Percentiles rank a stretch among this genome's conserved stretches.
phyloP scores from a whole-genome alignment of 2,113 vertebrate genomes.

The Actinemys pallida region DNA sequence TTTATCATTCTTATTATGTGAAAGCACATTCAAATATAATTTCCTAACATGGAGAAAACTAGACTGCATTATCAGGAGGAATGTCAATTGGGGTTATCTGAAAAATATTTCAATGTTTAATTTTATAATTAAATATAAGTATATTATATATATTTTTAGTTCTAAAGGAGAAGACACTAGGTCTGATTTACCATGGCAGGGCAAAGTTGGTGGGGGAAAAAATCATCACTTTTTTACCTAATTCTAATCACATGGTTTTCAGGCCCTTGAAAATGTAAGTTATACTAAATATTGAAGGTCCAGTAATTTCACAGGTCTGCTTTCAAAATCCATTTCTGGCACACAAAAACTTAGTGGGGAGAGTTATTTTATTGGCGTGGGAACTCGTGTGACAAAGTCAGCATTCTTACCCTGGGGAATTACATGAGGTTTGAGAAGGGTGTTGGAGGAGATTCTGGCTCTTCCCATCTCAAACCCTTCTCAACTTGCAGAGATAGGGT shows the following conservation, averaged over 20 bases:
- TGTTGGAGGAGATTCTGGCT: background rate
- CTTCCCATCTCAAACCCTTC: background rate
- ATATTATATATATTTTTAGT: background rate
- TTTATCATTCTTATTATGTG: constrained; percentile 36
- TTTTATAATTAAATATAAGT: background rate
- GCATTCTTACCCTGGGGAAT: background rate
- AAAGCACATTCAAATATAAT: background rate
- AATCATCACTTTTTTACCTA: background rate
- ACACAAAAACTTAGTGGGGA: background rate
- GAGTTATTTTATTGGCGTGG: background rate
- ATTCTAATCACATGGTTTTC: constrained; percentile 4
- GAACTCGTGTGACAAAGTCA: background rate
- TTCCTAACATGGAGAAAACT: background rate
- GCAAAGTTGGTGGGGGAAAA: background rate
- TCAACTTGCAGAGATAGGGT: background rate
- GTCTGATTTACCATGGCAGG: constrained; percentile 34
- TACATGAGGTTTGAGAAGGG: background rate
- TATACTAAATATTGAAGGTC: background rate
- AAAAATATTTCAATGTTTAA: background rate
- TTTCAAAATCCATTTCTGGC: constrained; percentile 54
- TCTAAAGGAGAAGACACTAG: constrained; percentile 15
- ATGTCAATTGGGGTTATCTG: background rate
- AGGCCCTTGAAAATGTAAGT: constrained; percentile 6
- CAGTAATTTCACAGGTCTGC: constrained; percentile 31
- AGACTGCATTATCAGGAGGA: background rate